phyloP scores from a whole-genome alignment of 2,797 vertebrate genomes.

The Gallinago stenura region DNA sequence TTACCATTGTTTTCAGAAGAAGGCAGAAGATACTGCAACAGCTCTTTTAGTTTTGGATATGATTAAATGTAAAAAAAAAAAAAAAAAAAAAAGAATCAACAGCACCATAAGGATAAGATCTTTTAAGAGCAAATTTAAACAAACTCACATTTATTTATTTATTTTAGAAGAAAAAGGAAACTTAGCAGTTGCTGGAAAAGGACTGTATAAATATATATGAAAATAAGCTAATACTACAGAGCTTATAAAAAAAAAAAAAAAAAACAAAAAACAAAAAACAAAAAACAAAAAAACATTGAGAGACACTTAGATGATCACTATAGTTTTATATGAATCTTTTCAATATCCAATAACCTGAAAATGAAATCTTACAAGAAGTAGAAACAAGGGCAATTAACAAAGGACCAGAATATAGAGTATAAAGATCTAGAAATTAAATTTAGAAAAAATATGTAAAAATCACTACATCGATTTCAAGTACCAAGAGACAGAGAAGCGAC shows the following conservation, averaged over 20 bases:
- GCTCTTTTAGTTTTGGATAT: background rate
- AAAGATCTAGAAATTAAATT: background rate
- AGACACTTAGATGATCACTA: background rate
- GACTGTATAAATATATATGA: background rate
- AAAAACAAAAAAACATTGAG: background rate
- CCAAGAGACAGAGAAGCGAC: background rate
- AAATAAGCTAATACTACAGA: background rate
- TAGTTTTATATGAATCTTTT: background rate
- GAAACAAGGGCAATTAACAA: background rate
- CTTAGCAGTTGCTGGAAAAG: background rate
- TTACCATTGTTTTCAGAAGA: background rate
- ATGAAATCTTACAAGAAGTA: background rate
- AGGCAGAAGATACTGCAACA: background rate
- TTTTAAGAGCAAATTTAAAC: background rate
- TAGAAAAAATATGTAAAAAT: background rate
- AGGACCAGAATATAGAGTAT: background rate
- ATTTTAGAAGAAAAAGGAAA: background rate
- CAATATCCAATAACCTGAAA: background rate
- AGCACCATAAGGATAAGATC: background rate
- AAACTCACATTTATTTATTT: background rate
- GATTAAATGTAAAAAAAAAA: background rate
- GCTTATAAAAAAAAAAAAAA: too few species aligned
- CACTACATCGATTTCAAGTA: background rate
- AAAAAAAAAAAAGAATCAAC: background rate
- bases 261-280: too few species aligned